These are phyloP conservation scores for Linnaemya vulpina DNA, from an alignment of 2,888 invertebrate species.

Conservation along the genomic window DNA sequence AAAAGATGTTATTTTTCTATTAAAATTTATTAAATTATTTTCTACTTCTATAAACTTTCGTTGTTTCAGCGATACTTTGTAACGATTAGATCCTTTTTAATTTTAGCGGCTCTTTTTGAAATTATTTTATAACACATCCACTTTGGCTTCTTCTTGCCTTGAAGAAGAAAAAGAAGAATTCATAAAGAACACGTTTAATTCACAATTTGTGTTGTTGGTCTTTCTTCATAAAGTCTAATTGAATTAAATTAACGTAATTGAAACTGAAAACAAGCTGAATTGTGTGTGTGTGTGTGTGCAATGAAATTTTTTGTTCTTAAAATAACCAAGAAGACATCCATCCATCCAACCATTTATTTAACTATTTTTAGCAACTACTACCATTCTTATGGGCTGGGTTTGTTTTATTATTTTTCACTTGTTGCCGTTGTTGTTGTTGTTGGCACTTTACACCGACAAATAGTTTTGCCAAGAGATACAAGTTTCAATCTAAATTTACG, in stretches of 20 bases:
- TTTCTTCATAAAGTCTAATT: constrained; percentile 42
- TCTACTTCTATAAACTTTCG: not conserved
- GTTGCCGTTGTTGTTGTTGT: constrained; percentile 6
- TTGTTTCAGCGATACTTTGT: not conserved
- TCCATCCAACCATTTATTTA: constrained; percentile 38
- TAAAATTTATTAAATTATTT: not conserved
- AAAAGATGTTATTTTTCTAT: too few relatives aligned
- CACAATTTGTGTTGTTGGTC: not conserved
- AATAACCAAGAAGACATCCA: constrained; percentile 22
- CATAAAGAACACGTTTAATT: constrained; percentile 23
- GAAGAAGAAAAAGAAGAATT: too few relatives aligned
- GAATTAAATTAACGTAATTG: constrained; percentile 54
- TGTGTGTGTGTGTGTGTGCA: too few relatives aligned
- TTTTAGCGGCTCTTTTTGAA: not conserved
- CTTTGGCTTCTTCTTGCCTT: not conserved
- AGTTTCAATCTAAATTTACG: constrained; percentile 64
- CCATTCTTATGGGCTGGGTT: constrained; percentile 43
- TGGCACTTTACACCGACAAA: constrained; percentile 50
- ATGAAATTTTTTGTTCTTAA: constrained; percentile 24
- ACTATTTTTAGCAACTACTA: constrained; percentile 61
- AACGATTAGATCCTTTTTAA: not conserved
- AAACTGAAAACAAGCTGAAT: constrained; percentile 14
- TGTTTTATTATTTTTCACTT: constrained; percentile 15
- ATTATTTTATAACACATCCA: not conserved
- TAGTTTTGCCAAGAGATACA: constrained; percentile 41